These are phyloP conservation scores for Xestia sexstrigata DNA, from an alignment of 2,888 invertebrate species.

Conservation along the genomic window DNA sequence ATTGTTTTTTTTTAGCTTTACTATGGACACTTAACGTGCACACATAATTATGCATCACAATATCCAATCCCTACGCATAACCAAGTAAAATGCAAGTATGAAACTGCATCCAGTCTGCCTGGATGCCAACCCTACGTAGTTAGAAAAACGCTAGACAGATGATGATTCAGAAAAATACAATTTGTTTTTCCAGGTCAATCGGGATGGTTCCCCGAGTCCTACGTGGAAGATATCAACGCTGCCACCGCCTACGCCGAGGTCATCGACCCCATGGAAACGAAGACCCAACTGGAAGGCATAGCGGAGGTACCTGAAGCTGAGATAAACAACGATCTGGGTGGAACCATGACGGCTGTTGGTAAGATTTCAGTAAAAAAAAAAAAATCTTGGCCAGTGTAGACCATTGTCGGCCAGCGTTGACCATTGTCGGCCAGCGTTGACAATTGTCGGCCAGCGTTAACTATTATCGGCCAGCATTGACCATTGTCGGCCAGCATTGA, in stretches of 20 bases:
- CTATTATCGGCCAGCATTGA: neutral
- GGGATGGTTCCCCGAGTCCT: conserved; percentile 99
- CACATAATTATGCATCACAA: too few species aligned
- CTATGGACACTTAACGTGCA: too few species aligned
- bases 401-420: neutral
- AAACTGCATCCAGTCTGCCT: too few species aligned
- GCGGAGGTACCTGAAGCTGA: conserved; percentile 92
- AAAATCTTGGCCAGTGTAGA: neutral
- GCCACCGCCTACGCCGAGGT: conserved; percentile 78
- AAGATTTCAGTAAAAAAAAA: conserved; percentile 57
- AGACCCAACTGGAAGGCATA: conserved; percentile 91
- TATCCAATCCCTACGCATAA: too few species aligned
- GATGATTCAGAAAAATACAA: too few species aligned
- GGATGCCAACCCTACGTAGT: too few species aligned
- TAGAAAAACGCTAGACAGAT: too few species aligned
- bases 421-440: neutral
- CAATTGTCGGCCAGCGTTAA: too few species aligned
- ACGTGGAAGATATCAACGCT: conserved; percentile 94
- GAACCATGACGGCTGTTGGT: conserved; percentile 83
- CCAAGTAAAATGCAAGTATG: too few species aligned
- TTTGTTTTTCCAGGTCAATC: conserved; percentile 90
- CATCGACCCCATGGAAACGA: conserved; percentile 83
- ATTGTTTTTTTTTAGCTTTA: too few species aligned
- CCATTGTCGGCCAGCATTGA: neutral
- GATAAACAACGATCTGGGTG: conserved; percentile 81